Evolutionary conservation across 2,797 vertebrate genomes (phyloP), one percentile per base, ranked within the genome.

Genomic region (Dipus sagitta): DNA sequence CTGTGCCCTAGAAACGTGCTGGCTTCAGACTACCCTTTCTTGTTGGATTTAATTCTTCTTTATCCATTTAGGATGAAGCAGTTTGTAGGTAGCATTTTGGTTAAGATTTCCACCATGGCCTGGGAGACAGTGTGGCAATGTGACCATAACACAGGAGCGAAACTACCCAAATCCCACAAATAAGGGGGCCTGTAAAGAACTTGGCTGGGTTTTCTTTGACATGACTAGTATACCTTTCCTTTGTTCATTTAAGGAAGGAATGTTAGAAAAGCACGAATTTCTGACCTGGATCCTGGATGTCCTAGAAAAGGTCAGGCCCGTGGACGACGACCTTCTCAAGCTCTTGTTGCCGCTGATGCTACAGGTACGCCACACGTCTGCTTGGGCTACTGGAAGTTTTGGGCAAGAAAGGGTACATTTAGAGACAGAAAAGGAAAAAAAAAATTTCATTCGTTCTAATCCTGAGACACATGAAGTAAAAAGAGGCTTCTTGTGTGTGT

Each of bases 251-350:
- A 95, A 98, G 98, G 98, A 98, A 97, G 98, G 98, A 81, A 98
- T 98, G 97, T 94, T 98, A 0, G 98, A 98, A 95, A 98, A 98
- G 86, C 98, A 98, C 0, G 98, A 98, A 47, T 98, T 98, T 94
- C 95, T 98, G 97, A 98, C 98, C 0, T 98, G 98, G 98, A 98
- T 98, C 94, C 95, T 98, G 95, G 98, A 98, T 20, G 97, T 98
- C 77, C 88, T 98, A 89, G 98, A 98, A 91, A 98, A 98, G 97
- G 96, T 98, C 91, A 97, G 97, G 77, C 98, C 98, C 6, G 92
- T 97, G 84, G 98, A 98, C 42, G 98, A 98, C 2, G 98, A 98
- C 26, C 97, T 98, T 71, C 98, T 98, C 14, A 98, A 98, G 92
- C 98, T 98, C 7, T 72, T 98, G 90, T 65, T 98, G 62, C 98